Evolutionary conservation across 2,113 vertebrate species (phyloP).

Genomic region (Podarcis muralis): DNA sequence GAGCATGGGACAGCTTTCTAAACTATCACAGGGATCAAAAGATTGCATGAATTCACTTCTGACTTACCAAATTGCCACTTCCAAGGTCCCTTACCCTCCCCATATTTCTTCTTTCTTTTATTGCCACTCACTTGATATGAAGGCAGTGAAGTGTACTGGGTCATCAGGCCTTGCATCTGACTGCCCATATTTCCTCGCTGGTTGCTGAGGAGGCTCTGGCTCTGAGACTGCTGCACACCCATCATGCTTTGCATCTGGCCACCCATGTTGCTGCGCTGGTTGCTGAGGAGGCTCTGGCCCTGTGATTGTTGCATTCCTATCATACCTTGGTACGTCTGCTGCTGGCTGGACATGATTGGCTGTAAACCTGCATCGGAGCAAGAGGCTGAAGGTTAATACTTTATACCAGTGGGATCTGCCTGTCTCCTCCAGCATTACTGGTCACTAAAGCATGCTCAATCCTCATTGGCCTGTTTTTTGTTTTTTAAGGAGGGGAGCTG

Average conservation of each 20-base stretch:
- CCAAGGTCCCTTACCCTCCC: background rate
- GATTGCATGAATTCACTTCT: background rate
- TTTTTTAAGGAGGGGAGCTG: background rate
- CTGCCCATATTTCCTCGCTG: conserved; percentile 85
- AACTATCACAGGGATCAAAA: background rate
- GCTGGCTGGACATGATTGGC: conserved; percentile 95
- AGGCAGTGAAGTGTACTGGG: conserved; percentile 95
- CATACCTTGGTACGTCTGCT: conserved; percentile 91
- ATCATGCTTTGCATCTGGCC: conserved; percentile 93
- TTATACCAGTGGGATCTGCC: background rate
- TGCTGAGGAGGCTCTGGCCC: conserved; percentile 87
- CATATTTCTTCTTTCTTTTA: background rate
- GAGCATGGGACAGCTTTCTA: background rate
- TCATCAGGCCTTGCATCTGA: conserved; percentile 96
- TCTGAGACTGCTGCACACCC: conserved; percentile 88
- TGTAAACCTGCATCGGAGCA: conserved; percentile 83
- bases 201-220: conserved; percentile 82
- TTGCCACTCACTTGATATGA: conserved; percentile 90
- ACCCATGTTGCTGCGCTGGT: conserved; percentile 86
- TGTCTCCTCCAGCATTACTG: background rate
- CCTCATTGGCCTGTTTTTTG: background rate
- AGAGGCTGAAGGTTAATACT: conserved; percentile 27
- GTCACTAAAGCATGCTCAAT: background rate
- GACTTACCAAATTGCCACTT: background rate
- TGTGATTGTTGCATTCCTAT: conserved; percentile 94